Conservation (phyloP, 2,888 invertebrate species). For the Drosophila acutilabella region DNA sequence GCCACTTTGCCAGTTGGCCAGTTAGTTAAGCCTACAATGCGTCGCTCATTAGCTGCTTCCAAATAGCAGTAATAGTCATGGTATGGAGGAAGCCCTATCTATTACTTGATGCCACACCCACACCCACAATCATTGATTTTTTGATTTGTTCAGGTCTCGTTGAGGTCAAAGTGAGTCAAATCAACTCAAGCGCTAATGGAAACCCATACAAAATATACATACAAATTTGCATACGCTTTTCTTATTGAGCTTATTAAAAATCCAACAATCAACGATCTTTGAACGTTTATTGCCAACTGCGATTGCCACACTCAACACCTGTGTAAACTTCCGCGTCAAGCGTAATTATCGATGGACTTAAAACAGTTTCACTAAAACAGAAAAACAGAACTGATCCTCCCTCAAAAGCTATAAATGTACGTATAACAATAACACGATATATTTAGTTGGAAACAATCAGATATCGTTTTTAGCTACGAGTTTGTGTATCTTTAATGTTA, state of each 20-base stretch:
- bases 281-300: slow-evolving; percentile 45
- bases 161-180: slow-evolving; percentile 69
- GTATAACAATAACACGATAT: slow-evolving; percentile 7
- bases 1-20: slow-evolving; percentile 38
- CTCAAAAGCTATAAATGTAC: slow-evolving; percentile 6
- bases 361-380: slow-evolving; percentile 2
- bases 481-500: neutral
- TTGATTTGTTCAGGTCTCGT: slow-evolving; percentile 50
- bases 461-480: slow-evolving; percentile 4
- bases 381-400: slow-evolving; percentile 3
- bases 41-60: slow-evolving; percentile 36
- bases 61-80: slow-evolving; percentile 38
- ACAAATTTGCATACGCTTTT: slow-evolving; percentile 55
- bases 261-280: slow-evolving; percentile 15
- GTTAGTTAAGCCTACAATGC: slow-evolving; percentile 55
- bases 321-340: slow-evolving; percentile 45
- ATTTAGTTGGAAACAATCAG: slow-evolving; percentile 8
- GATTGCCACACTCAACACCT: slow-evolving; percentile 61
- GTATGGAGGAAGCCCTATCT: slow-evolving; percentile 75
- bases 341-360: slow-evolving; percentile 1
- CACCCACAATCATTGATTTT: slow-evolving; percentile 70
- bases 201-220: slow-evolving; percentile 50
- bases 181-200: slow-evolving; percentile 46
- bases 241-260: slow-evolving; percentile 57
- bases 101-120: slow-evolving; percentile 62